Percentiles rank a stretch among this genome's conserved stretches.
These are phyloP conservation scores for Clostera curtula DNA, from an alignment of 2,888 invertebrate genomes.

Conservation along the genomic window DNA sequence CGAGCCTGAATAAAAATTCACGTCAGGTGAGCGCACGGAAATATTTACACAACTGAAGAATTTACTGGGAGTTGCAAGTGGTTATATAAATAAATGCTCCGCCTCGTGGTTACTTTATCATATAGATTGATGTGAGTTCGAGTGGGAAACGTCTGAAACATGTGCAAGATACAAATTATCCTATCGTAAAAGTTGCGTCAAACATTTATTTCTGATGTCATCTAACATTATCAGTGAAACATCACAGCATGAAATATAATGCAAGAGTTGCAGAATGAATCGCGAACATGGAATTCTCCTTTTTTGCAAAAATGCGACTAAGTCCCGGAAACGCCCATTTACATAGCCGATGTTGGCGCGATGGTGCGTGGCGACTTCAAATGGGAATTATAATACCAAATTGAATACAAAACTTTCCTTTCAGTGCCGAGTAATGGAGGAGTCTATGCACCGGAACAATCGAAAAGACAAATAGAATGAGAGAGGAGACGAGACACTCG, in stretches of 20 bases:
- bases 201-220: not conserved
- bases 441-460: constrained; percentile 74
- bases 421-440: constrained; percentile 75
- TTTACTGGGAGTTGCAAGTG: constrained; percentile 37
- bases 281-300: no score
- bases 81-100: constrained; percentile 40
- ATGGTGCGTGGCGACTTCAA: constrained; percentile 75
- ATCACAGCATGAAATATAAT: not conserved
- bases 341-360: constrained; percentile 73
- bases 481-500: constrained; percentile 62
- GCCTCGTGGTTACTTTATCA: constrained; percentile 21
- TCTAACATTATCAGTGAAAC: not conserved
- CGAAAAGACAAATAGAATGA: constrained; percentile 73
- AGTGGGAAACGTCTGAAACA: constrained; percentile 1
- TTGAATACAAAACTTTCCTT: constrained; percentile 77
- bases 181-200: not conserved
- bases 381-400: constrained; percentile 77
- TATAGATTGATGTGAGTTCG: constrained; percentile 17
- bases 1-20: constrained; percentile 65
- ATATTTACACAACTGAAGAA: constrained; percentile 61
- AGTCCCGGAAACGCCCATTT: constrained; percentile 71
- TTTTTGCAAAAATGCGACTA: constrained; percentile 62
- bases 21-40: constrained; percentile 54
- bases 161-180: not conserved
- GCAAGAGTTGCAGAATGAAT: no score